These are phyloP conservation scores for Copidosoma aretas DNA, from an alignment of 2,888 invertebrate genomes.

Conservation along the genomic window DNA sequence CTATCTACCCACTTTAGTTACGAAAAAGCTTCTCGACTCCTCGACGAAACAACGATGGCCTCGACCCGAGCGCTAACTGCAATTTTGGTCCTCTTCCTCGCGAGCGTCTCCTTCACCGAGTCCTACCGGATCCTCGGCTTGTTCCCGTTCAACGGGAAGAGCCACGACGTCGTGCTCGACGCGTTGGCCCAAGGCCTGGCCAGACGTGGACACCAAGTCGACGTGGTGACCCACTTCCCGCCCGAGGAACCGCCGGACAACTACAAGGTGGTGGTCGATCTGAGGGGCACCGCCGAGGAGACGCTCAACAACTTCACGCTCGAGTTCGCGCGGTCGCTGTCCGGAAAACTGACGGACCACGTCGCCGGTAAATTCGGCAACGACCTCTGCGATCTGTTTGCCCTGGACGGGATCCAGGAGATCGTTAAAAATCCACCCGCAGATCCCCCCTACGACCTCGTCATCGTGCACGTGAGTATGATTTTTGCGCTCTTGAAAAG, in stretches of 20 bases:
- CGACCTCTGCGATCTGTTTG: constrained; percentile 40
- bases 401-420: constrained; percentile 38
- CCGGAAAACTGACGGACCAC: too few relatives aligned
- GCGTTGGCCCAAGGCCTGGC: constrained; percentile 63
- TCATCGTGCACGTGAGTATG: constrained; percentile 40
- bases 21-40: too few relatives aligned
- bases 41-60: too few relatives aligned
- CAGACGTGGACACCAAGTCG: constrained; percentile 64
- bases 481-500: too few relatives aligned
- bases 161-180: constrained; percentile 64
- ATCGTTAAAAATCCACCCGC: constrained; percentile 45
- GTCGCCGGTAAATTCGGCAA: constrained; percentile 31
- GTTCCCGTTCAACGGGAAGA: constrained; percentile 48
- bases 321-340: too few relatives aligned
- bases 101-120: too few relatives aligned
- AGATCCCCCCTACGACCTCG: constrained; percentile 47
- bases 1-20: too few relatives aligned
- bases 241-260: constrained; percentile 49
- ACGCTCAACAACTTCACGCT: too few relatives aligned
- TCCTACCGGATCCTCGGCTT: background rate
- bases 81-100: too few relatives aligned
- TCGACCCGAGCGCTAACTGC: too few relatives aligned
- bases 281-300: constrained; percentile 28
- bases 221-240: constrained; percentile 56
- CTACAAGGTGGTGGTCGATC: constrained; percentile 54